These are phyloP conservation scores for Chaenocephalus aceratus DNA, from an alignment of 2,113 vertebrate species.

Conservation along the genomic window DNA sequence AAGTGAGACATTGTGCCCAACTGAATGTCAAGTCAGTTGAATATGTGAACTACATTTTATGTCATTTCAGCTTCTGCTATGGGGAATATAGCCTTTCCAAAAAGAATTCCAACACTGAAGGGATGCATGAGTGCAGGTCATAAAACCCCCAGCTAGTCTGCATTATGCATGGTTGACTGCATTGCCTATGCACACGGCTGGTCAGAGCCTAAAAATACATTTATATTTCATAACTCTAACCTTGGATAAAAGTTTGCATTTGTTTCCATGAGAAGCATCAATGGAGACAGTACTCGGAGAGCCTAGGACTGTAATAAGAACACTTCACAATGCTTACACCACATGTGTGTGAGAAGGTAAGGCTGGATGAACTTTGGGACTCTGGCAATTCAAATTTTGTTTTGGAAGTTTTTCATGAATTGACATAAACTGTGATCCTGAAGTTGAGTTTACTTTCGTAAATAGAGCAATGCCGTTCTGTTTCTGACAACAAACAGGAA, in stretches of 20 bases:
- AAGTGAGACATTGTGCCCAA: slow-evolving; percentile 32
- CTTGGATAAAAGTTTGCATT: slow-evolving; percentile 2
- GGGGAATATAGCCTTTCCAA: not conserved
- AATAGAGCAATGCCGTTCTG: not conserved
- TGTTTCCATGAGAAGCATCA: not conserved
- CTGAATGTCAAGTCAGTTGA: slow-evolving; percentile 28
- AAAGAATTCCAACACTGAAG: not conserved
- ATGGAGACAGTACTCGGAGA: not conserved
- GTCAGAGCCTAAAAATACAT: not conserved
- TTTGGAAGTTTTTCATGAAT: not conserved
- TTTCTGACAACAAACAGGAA: not conserved
- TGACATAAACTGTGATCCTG: not conserved
- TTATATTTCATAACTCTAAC: slow-evolving; percentile 1
- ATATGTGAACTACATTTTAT: slow-evolving; percentile 23
- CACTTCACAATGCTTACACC: not conserved
- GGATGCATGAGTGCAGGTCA: slow-evolving; percentile 6
- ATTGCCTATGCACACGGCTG: not conserved
- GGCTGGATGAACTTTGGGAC: not conserved
- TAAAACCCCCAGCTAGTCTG: not conserved
- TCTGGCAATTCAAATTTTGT: not conserved
- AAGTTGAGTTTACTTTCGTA: not conserved
- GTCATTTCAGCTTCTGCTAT: slow-evolving; percentile 4
- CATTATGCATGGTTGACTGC: not conserved
- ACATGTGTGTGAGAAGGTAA: not conserved
- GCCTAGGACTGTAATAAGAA: not conserved